Evolutionary conservation across 2,888 invertebrate species (phyloP), one percentile per base, ranked within the genome.

Genomic region (Morpho deidamia): DNA sequence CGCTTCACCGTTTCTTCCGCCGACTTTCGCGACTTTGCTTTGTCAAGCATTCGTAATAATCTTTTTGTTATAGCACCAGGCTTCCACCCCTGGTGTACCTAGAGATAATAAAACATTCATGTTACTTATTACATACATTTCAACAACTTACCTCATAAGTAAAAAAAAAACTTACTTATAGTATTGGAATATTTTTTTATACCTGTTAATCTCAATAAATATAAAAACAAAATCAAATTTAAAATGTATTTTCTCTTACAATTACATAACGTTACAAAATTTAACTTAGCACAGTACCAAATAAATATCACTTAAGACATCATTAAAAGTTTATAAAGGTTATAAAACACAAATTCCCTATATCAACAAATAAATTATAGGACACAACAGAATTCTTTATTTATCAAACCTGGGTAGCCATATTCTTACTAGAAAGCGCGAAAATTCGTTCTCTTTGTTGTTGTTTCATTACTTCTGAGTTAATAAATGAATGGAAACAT

Each of bases 51-150:
- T 33, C 68, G 69, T 0, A 87, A 68, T 5, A 88, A 69, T 8
- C 71, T 72, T 50, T 80, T 83, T 0, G 84, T 77, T 53, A 88
- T 77, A 1, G 87, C 87, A 0, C 88, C 88, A 3, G 88, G 88
- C 54, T 67, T 80, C 88, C 88, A 89, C 34, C 82, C 83, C 37
- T 68, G 65, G n/a, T 65, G 59, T 3, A 77, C 69, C 84, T 87
- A 46, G 39, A 59, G 52, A 47, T 61, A 45, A 37, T n/a, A 47
- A 42, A 44, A 40, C 34, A 35, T 38, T 34, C 33, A 14, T 23
- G n/a, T 14, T 9, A 23, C 7, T 32, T 42, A 11, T 11, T n/a
- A n/a, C 44, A 41, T 11, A 8, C 44, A 12, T 33, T 33, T 38
- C 23, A 8, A 52, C 39, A 44, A 37, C 4, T 37, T 44, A 45